Evolutionary conservation across 1,140 invertebrate species (phyloP).

Genomic region (Mamestra configurata): DNA sequence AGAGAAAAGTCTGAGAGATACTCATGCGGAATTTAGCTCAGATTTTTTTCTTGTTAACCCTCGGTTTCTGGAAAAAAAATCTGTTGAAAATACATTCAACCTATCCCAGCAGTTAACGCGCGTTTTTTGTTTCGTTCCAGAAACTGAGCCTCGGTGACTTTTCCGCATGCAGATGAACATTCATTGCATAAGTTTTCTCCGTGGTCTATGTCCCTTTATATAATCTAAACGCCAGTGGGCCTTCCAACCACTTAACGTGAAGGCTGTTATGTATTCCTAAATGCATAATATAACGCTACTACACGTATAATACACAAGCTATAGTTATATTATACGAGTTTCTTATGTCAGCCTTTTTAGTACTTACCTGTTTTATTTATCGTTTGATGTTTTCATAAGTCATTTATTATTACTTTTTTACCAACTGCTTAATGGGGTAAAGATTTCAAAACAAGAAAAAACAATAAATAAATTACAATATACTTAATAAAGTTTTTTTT

Average conservation of each 20-base stretch:
- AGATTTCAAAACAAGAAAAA: no score
- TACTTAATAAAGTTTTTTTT: no score
- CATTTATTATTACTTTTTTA: not conserved
- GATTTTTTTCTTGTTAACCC: not conserved
- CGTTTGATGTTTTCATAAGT: conserved; percentile 6
- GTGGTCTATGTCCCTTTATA: conserved; percentile 48
- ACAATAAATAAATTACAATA: no score
- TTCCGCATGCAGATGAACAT: not conserved
- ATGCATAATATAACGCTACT: conserved; percentile 83
- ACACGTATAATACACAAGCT: conserved; percentile 79
- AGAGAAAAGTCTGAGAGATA: not conserved
- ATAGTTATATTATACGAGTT: conserved; percentile 81
- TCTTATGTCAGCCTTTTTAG: conserved; percentile 74
- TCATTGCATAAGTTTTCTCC: not conserved
- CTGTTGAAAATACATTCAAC: no score
- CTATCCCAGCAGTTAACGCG: no score
- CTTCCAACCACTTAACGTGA: conserved; percentile 78
- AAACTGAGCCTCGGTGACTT: not conserved
- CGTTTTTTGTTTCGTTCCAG: no score
- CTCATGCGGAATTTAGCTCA: not conserved
- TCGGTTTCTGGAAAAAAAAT: not conserved
- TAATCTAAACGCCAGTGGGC: conserved; percentile 62
- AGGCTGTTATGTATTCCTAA: conserved; percentile 79
- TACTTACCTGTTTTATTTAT: not conserved
- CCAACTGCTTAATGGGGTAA: no score